These are phyloP conservation scores for Petromus typicus DNA, from an alignment of 2,113 vertebrate genomes.

Conservation along the genomic window DNA sequence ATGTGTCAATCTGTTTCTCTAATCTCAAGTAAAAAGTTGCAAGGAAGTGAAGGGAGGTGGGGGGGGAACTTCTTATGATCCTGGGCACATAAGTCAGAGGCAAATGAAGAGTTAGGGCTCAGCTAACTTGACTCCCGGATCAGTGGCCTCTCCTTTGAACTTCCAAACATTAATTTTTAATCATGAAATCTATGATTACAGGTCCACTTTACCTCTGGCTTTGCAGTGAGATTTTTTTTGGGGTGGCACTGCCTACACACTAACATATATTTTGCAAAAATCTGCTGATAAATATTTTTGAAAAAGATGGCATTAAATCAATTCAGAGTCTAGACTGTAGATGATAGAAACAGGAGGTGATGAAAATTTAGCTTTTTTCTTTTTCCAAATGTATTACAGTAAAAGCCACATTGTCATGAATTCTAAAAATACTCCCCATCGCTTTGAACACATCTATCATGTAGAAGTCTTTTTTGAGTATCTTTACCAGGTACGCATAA, in stretches of 20 bases:
- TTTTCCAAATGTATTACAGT: not conserved
- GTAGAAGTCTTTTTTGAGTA: too few species aligned
- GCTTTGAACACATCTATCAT: too few species aligned
- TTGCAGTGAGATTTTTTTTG: constrained; percentile 43
- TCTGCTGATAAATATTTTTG: not conserved
- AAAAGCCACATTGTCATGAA: not conserved
- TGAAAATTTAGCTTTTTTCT: not conserved
- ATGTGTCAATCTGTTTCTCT: not conserved
- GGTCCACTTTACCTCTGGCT: constrained; percentile 65
- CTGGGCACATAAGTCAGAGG: accelerated
- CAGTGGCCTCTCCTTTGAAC: accelerated
- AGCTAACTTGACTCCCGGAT: too few species aligned
- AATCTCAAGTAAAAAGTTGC: not conserved
- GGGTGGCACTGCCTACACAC: constrained; percentile 14
- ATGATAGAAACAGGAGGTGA: not conserved
- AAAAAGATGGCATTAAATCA: not conserved
- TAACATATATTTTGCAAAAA: constrained; percentile 63
- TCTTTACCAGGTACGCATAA: too few species aligned
- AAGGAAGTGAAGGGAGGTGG: not conserved
- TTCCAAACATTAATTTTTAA: not conserved
- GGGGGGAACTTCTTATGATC: not conserved
- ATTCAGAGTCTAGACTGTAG: not conserved
- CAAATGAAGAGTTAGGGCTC: not conserved
- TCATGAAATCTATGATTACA: constrained; percentile 56
- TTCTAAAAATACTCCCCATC: not conserved